A percentile compares a stretch with the other conserved stretches of the same genome.
These are phyloP conservation scores for Sebastes hubbsi DNA, from an alignment of 2,797 vertebrate species.

Conservation along the genomic window DNA sequence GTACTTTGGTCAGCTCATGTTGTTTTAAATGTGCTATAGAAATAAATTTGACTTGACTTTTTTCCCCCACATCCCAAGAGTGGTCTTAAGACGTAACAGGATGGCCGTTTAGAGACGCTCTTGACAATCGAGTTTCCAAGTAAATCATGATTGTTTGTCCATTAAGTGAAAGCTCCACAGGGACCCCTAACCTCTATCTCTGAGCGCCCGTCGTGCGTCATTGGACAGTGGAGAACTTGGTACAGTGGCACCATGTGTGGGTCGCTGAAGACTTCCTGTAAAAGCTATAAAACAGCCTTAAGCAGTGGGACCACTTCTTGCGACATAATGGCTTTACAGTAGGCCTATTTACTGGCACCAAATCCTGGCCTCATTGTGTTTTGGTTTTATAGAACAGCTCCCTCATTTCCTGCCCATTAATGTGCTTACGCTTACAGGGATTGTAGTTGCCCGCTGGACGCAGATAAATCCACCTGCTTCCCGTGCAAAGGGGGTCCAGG, in stretches of 20 bases:
- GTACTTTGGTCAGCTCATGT: no score
- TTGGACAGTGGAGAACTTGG: constrained; percentile 50
- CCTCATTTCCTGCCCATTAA: constrained; percentile 64
- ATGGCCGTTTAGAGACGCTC: neutral
- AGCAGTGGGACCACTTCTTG: neutral
- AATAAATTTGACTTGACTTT: no score
- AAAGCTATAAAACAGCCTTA: constrained; percentile 2
- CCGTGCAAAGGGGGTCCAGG: constrained; percentile 40
- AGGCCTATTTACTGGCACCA: constrained; percentile 11
- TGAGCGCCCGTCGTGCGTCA: constrained; percentile 60
- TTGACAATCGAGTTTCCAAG: neutral
- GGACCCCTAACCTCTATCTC: constrained; percentile 28
- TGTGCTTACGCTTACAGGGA: constrained; percentile 5
- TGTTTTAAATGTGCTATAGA: no score
- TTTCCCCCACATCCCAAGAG: neutral
- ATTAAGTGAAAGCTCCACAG: constrained; percentile 31
- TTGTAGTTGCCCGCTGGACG: constrained; percentile 10
- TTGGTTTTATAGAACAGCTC: constrained; percentile 7
- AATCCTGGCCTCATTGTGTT: constrained; percentile 63
- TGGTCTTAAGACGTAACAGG: constrained; percentile 11
- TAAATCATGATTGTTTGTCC: neutral
- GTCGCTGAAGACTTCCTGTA: constrained; percentile 21
- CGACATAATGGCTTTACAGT: constrained; percentile 36
- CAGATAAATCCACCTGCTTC: constrained; percentile 59
- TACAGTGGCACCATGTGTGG: constrained; percentile 10